Evolutionary conservation across 2,888 invertebrate species (phyloP).

Genomic region (Spisula solida): DNA sequence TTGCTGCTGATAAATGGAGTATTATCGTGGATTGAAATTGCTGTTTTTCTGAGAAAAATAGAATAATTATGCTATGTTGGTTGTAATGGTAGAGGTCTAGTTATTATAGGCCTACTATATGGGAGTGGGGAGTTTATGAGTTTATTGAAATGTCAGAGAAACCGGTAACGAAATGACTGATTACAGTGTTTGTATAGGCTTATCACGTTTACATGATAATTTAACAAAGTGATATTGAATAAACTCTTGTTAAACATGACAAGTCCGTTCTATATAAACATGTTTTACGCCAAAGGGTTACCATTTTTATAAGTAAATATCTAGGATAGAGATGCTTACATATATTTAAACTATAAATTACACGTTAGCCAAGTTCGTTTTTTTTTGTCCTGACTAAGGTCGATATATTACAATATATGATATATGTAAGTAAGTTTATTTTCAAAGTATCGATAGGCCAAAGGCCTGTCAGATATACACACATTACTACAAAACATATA

Average conservation of each 20-base stretch:
- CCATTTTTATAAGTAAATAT: no score
- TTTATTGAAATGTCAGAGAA: not conserved
- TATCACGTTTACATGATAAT: conserved; percentile 7
- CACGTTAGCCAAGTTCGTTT: no score
- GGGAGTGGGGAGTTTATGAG: not conserved
- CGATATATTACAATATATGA: no score
- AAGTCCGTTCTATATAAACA: not conserved
- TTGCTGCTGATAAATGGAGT: conserved; percentile 49
- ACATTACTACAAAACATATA: no score
- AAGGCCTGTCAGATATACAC: no score
- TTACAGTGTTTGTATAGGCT: not conserved
- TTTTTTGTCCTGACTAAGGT: no score
- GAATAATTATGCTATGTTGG: conserved; percentile 11
- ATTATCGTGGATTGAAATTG: conserved; percentile 48
- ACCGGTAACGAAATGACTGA: not conserved
- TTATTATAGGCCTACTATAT: not conserved
- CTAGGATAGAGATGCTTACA: no score
- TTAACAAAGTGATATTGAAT: not conserved
- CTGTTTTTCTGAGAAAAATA: conserved; percentile 24
- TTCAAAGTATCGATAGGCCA: no score
- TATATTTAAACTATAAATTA: no score
- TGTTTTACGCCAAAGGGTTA: not conserved
- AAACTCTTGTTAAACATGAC: not conserved
- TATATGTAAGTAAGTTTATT: no score
- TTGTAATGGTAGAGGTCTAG: not conserved